Evolutionary conservation across 37 sponge, comb jelly and placozoan species (phyloP).

Genomic region (Spongilla lacustris): DNA sequence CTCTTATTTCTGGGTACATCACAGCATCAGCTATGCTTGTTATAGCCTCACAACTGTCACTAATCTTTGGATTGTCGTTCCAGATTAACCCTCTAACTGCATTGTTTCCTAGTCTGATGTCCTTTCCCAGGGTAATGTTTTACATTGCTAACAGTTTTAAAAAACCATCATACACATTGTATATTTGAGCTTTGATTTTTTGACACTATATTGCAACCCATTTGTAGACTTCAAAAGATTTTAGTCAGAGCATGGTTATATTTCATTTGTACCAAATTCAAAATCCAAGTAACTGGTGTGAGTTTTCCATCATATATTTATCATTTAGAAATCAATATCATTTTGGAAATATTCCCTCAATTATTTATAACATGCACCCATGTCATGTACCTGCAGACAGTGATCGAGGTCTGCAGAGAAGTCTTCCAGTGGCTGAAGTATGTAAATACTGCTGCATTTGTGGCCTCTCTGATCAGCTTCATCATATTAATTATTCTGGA

Average conservation of each 20-base stretch:
- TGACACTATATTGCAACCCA: no score
- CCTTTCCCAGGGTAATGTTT: conserved; percentile 43
- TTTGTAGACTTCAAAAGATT: no score
- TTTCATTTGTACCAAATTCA: no score
- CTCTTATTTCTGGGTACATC: conserved; percentile 87
- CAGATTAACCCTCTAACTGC: neutral
- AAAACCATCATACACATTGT: no score
- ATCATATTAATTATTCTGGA: conserved; percentile 61
- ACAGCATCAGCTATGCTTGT: conserved; percentile 75
- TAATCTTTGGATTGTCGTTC: conserved; percentile 52
- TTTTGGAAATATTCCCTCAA: neutral
- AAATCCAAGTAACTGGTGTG: no score
- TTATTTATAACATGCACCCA: no score
- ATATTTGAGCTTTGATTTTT: no score
- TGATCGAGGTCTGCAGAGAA: conserved; percentile 32
- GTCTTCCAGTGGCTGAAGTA: neutral
- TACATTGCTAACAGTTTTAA: no score
- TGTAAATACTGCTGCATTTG: conserved; percentile 56
- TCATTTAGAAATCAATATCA: no score
- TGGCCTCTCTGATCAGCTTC: conserved; percentile 69
- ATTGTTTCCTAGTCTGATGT: conserved; percentile 19
- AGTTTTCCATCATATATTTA: no score
- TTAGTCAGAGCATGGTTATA: no score
- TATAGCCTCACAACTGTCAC: conserved; percentile 55
- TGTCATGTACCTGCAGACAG: conserved; percentile 62